These are phyloP conservation scores for Zosterops borbonicus DNA, from an alignment of 2,113 vertebrate species.

Conservation along the genomic window DNA sequence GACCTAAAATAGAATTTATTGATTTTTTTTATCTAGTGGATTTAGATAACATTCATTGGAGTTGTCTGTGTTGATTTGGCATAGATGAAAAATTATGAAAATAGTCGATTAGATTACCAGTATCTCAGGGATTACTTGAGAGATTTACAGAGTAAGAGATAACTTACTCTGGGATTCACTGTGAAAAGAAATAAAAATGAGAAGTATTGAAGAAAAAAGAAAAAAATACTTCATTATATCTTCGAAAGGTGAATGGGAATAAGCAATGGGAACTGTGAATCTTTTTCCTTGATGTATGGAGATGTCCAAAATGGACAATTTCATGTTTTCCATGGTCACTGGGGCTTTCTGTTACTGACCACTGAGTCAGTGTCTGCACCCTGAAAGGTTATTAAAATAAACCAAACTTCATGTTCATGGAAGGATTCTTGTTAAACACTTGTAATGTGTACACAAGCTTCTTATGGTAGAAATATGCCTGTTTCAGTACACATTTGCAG, in stretches of 20 bases:
- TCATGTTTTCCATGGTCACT: fast-evolving
- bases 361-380: not conserved
- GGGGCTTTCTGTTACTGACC: not conserved
- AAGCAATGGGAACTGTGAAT: not conserved
- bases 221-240: not conserved
- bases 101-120: not conserved
- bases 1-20: not conserved
- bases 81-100: not conserved
- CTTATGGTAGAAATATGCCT: not conserved
- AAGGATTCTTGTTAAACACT: not conserved
- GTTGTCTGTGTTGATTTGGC: not conserved
- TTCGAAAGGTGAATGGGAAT: not conserved
- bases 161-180: not conserved
- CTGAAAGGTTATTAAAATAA: not conserved
- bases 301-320: not conserved
- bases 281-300: not conserved
- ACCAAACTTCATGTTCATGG: not conserved
- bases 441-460: not conserved
- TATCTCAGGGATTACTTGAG: not conserved
- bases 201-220: not conserved
- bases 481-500: not conserved
- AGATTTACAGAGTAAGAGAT: not conserved
- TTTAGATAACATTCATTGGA: not conserved
- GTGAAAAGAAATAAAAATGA: not conserved
- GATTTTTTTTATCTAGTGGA: not conserved